These are phyloP conservation scores for Drosophila stalkeri DNA, from an alignment of 2,888 invertebrate species.

Conservation along the genomic window DNA sequence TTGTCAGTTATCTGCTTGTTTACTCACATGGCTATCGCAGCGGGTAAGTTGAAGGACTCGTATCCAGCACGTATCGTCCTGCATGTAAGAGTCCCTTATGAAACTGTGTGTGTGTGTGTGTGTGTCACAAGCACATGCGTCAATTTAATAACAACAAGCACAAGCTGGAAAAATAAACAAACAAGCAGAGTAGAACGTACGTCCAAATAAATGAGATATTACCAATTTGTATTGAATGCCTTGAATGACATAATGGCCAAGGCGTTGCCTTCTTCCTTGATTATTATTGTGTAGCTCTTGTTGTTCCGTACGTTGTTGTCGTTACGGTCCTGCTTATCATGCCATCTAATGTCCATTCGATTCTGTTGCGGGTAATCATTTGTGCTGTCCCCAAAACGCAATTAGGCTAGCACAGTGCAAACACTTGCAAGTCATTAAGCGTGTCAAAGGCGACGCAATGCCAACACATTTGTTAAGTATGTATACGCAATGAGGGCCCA, in stretches of 20 bases:
- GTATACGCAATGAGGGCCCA: conserved; percentile 59
- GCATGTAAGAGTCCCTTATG: conserved; percentile 49
- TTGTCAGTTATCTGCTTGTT: conserved; percentile 27
- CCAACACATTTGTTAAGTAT: conserved; percentile 65
- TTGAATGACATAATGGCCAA: conserved; percentile 70
- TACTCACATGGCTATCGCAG: conserved; percentile 31
- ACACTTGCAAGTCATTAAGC: conserved; percentile 77
- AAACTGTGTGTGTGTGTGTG: conserved; percentile 24
- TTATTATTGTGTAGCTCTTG: conserved; percentile 27
- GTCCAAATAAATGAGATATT: conserved; percentile 76
- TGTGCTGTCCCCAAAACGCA: conserved; percentile 57
- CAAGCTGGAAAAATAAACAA: conserved; percentile 36
- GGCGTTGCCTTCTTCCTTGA: conserved; percentile 22
- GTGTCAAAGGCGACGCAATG: conserved; percentile 72
- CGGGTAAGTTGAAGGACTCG: conserved; percentile 50
- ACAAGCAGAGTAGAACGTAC: conserved; percentile 20
- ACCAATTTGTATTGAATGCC: conserved; percentile 78
- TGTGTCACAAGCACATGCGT: conserved; percentile 65
- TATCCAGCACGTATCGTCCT: conserved; percentile 47
- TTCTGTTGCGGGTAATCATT: conserved; percentile 34
- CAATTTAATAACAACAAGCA: conserved; percentile 64
- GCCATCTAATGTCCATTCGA: conserved; percentile 18
- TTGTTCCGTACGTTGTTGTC: background rate
- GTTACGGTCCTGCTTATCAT: conserved; percentile 40
- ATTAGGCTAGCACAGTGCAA: conserved; percentile 67